A percentile compares a stretch with the other conserved stretches of the same genome.
These are phyloP conservation scores for Rhabdophis nuchalis DNA, from an alignment of 2,797 vertebrate species.

Conservation along the genomic window DNA sequence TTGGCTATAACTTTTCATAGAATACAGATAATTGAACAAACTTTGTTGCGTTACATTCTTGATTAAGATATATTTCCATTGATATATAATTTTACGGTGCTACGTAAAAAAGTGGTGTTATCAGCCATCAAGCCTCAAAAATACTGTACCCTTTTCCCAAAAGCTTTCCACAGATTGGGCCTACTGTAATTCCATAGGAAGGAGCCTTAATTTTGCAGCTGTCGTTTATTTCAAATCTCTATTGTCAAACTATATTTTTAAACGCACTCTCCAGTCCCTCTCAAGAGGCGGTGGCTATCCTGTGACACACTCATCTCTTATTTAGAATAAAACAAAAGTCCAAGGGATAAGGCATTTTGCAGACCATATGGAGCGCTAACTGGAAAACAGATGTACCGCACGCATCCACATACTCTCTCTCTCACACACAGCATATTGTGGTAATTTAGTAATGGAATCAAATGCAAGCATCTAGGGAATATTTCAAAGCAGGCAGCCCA, in stretches of 20 bases:
- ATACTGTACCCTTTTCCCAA: too few species aligned
- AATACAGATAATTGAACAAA: too few species aligned
- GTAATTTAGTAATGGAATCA: background rate
- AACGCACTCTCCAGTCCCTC: background rate
- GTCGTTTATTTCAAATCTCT: constrained; percentile 13
- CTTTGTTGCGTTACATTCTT: too few species aligned
- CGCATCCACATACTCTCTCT: background rate
- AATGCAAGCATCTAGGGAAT: background rate
- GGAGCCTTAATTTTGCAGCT: background rate
- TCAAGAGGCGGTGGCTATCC: background rate
- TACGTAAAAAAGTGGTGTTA: too few species aligned
- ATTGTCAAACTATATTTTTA: background rate
- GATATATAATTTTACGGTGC: too few species aligned
- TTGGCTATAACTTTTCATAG: too few species aligned
- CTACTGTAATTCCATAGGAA: background rate
- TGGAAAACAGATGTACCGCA: constrained; percentile 1
- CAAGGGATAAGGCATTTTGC: constrained; percentile 16
- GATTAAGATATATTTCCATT: too few species aligned
- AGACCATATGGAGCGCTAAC: constrained; percentile 3
- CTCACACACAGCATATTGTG: background rate
- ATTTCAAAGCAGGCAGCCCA: background rate
- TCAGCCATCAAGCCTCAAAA: too few species aligned
- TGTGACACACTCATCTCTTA: constrained; percentile 2
- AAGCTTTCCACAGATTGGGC: too few species aligned
- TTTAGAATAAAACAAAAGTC: background rate